A percentile compares a stretch with the other conserved stretches of the same genome.
Conservation (phyloP, 2,113 vertebrate species). For the Saccopteryx bilineata region DNA sequence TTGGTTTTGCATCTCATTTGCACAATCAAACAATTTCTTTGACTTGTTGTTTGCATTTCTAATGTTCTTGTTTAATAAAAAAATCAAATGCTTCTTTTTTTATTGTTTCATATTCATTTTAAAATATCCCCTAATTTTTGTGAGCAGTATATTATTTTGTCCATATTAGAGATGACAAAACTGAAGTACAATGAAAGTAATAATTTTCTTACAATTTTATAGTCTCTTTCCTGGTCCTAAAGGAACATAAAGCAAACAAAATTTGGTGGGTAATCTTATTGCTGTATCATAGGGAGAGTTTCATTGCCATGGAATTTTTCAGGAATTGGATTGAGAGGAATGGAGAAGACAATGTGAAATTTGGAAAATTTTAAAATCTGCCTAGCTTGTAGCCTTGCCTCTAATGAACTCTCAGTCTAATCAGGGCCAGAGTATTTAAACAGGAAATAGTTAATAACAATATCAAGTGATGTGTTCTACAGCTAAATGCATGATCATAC, state of each 20-base stretch:
- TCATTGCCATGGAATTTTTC: background rate
- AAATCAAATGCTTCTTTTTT: too few relatives aligned
- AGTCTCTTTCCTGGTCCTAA: background rate
- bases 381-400: background rate
- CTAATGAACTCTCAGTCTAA: constrained; percentile 22
- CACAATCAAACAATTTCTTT: too few relatives aligned
- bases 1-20: too few relatives aligned
- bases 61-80: too few relatives aligned
- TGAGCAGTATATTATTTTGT: background rate
- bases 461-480: constrained; percentile 8
- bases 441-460: constrained; percentile 64
- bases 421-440: constrained; percentile 10
- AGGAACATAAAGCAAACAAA: background rate
- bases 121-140: too few relatives aligned
- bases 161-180: background rate
- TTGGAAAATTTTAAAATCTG: background rate
- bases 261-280: background rate
- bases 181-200: background rate
- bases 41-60: too few relatives aligned
- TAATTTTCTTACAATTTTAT: background rate
- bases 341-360: background rate
- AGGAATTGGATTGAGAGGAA: background rate
- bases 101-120: too few relatives aligned
- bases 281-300: background rate
- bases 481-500: constrained; percentile 37